phyloP scores from a whole-genome alignment of 2,113 vertebrate genomes.

The Ancistrus triradiatus region DNA sequence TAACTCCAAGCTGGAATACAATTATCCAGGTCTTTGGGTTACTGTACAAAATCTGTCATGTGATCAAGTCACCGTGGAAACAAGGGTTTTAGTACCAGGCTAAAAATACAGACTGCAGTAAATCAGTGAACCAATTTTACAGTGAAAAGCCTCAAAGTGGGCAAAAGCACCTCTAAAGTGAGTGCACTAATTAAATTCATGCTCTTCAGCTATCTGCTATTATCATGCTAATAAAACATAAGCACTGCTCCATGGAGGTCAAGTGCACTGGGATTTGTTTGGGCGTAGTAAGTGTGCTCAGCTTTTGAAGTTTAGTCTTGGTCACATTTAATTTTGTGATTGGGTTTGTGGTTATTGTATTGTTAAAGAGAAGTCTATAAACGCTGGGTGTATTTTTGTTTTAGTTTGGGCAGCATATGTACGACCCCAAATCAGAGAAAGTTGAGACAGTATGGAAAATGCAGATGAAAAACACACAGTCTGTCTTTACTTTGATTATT shows the following conservation, averaged over 20 bases:
- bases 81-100: slow-evolving; percentile 13
- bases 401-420: too few relatives aligned
- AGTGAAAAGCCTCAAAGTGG: slow-evolving; percentile 23
- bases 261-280: not conserved
- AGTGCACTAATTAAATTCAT: slow-evolving; percentile 31
- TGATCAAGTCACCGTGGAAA: slow-evolving; percentile 30
- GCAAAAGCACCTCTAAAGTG: slow-evolving; percentile 24
- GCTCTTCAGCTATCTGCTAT: slow-evolving; percentile 29
- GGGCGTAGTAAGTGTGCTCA: too few relatives aligned
- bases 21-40: slow-evolving; percentile 1
- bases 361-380: too few relatives aligned
- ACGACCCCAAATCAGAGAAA: too few relatives aligned
- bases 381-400: too few relatives aligned
- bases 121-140: slow-evolving; percentile 31
- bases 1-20: too few relatives aligned
- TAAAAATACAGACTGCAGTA: slow-evolving; percentile 33
- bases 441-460: too few relatives aligned
- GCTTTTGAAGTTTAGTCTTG: not conserved
- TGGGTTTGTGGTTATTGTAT: not conserved
- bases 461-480: too few relatives aligned
- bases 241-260: slow-evolving; percentile 12
- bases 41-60: not conserved
- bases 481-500: too few relatives aligned
- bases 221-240: slow-evolving; percentile 36
- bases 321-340: not conserved